These are phyloP conservation scores for Hafferia zeledoni DNA, from an alignment of 2,797 vertebrate genomes.

Conservation along the genomic window DNA sequence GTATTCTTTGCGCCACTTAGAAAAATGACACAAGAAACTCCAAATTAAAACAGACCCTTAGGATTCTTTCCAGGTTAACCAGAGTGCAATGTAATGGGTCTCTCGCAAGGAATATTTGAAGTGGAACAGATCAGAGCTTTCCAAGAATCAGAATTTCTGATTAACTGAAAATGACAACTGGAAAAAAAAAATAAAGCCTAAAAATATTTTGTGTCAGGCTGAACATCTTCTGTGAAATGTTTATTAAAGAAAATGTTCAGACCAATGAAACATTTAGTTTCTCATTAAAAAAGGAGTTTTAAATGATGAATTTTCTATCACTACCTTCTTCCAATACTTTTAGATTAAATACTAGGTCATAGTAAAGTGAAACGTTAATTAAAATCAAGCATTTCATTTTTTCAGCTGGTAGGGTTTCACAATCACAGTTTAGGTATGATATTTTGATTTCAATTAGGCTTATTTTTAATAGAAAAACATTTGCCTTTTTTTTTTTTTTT, in stretches of 20 bases:
- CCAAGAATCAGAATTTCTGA: conserved; percentile 16
- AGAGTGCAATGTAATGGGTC: not conserved
- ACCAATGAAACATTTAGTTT: not conserved
- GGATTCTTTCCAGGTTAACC: not conserved
- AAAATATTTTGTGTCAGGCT: not conserved
- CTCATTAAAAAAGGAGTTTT: not conserved
- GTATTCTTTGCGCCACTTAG: not conserved
- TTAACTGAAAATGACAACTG: not conserved
- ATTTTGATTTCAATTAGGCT: not conserved
- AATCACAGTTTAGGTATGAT: too few species aligned
- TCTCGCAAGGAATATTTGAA: not conserved
- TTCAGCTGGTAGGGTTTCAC: not conserved
- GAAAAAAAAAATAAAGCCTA: not conserved
- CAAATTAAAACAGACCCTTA: not conserved
- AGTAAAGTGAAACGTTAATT: not conserved
- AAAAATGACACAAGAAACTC: not conserved
- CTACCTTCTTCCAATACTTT: not conserved
- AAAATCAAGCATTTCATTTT: not conserved
- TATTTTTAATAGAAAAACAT: not conserved
- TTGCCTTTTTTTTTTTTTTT: not conserved
- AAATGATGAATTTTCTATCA: not conserved
- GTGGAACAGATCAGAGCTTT: not conserved
- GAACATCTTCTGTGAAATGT: not conserved
- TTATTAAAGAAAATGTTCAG: not conserved
- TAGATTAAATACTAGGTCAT: not conserved